phyloP scores from a whole-genome alignment of 2,888 invertebrate species.

The Apomyelois bistriatella region DNA sequence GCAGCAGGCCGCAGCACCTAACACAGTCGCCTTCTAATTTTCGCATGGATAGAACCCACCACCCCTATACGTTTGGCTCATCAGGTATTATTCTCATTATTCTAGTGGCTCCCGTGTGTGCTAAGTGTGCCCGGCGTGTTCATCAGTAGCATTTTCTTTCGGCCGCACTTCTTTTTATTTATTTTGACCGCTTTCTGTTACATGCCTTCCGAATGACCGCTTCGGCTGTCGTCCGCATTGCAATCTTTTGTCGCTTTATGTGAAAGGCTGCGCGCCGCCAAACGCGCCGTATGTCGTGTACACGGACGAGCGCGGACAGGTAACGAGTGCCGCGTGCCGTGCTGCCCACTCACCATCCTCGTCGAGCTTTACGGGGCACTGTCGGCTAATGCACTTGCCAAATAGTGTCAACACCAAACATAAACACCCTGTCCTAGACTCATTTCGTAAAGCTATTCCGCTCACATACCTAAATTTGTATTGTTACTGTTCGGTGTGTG shows the following conservation, averaged over 20 bases:
- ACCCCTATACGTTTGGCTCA: conserved; percentile 79
- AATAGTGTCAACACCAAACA: neutral
- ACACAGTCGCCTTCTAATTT: conserved; percentile 78
- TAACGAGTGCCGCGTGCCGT: conserved; percentile 80
- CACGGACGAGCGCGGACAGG: conserved; percentile 98
- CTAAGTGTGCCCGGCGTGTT: conserved; percentile 71
- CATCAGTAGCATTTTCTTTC: conserved; percentile 63
- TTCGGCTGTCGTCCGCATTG: conserved; percentile 75
- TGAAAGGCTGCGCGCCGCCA: conserved; percentile 86
- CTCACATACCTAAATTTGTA: too few relatives aligned
- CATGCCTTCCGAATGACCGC: conserved; percentile 80
- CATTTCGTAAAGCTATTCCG: too few relatives aligned
- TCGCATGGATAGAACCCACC: conserved; percentile 78
- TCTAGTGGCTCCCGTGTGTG: conserved; percentile 74
- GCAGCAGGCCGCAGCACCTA: conserved; percentile 70
- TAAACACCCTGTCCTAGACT: too few relatives aligned
- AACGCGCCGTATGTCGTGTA: conserved; percentile 97
- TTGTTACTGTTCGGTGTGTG: too few relatives aligned
- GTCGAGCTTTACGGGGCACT: neutral
- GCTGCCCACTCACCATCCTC: conserved; percentile 16
- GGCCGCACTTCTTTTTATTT: conserved; percentile 69
- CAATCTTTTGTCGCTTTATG: conserved; percentile 76
- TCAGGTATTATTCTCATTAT: conserved; percentile 77
- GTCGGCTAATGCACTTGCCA: neutral
- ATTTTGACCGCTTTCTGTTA: conserved; percentile 79